Evolutionary conservation across 2,888 invertebrate species (phyloP).

Genomic region (Drosophila incognita): DNA sequence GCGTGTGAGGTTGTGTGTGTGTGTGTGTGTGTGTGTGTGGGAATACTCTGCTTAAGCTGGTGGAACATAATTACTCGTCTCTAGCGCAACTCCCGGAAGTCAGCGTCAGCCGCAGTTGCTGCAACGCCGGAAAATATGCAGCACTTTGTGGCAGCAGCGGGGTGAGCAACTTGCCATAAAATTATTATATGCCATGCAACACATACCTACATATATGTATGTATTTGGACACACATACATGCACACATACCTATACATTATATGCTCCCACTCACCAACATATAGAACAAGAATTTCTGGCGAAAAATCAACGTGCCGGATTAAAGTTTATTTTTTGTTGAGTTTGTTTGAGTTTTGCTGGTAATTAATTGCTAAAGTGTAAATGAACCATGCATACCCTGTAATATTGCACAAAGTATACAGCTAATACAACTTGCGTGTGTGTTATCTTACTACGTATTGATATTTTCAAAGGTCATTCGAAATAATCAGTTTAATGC

Average conservation of each 20-base stretch:
- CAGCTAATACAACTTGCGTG: neutral
- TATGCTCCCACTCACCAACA: conserved; percentile 12
- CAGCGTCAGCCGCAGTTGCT: conserved; percentile 67
- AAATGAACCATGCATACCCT: conserved; percentile 20
- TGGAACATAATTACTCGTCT: conserved; percentile 81
- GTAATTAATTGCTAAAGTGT: conserved; percentile 76
- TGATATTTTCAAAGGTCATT: neutral
- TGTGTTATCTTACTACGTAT: neutral
- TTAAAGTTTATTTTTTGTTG: conserved; percentile 55
- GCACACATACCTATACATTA: conserved; percentile 20
- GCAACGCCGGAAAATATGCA: conserved; percentile 72
- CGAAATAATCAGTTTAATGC: neutral
- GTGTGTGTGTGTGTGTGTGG: conserved; percentile 5
- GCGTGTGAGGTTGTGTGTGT: neutral
- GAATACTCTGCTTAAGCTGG: conserved; percentile 70
- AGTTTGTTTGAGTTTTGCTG: conserved; percentile 77
- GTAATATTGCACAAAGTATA: neutral
- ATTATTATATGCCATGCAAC: conserved; percentile 70
- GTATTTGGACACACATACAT: neutral
- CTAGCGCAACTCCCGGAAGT: conserved; percentile 76
- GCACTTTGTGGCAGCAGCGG: conserved; percentile 43
- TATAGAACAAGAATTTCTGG: conserved; percentile 55
- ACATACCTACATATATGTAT: conserved; percentile 28
- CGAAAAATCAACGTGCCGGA: conserved; percentile 65
- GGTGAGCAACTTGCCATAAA: conserved; percentile 73